Evolutionary conservation across 2,888 invertebrate genomes (phyloP).

Genomic region (Autographa gamma): DNA sequence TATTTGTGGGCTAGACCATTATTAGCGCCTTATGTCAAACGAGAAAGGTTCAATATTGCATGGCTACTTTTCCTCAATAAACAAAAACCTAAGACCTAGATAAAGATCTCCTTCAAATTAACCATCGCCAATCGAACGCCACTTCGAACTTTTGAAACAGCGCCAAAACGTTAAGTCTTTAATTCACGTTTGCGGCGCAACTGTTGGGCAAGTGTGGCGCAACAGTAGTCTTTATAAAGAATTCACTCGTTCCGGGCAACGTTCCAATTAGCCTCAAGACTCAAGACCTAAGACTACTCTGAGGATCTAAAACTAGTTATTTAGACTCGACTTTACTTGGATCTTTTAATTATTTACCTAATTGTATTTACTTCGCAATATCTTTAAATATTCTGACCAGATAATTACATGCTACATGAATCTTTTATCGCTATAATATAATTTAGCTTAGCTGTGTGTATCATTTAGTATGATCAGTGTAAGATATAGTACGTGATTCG

Average conservation of each 20-base stretch:
- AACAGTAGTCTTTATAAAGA: constrained; percentile 24
- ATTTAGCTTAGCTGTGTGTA: too few relatives aligned
- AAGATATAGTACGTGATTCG: too few relatives aligned
- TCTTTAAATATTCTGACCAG: too few relatives aligned
- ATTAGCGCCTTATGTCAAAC: too few relatives aligned
- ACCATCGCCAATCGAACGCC: constrained; percentile 10
- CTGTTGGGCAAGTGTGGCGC: constrained; percentile 21
- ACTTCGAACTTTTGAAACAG: constrained; percentile 46
- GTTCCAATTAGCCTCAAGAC: constrained; percentile 6
- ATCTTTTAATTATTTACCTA: too few relatives aligned
- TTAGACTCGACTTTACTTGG: neutral
- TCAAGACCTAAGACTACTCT: neutral
- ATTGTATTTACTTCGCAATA: too few relatives aligned
- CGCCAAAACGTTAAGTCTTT: constrained; percentile 42
- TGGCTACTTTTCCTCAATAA: too few relatives aligned
- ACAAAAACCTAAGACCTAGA: neutral
- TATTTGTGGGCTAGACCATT: too few relatives aligned
- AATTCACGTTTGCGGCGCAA: constrained; percentile 24
- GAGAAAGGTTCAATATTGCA: too few relatives aligned
- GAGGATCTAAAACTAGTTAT: neutral
- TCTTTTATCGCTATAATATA: too few relatives aligned
- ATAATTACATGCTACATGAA: too few relatives aligned
- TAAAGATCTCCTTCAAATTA: constrained; percentile 11
- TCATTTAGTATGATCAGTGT: too few relatives aligned
- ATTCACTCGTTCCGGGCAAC: constrained; percentile 14